Percentiles rank a stretch among this genome's conserved stretches.
Evolutionary conservation across 2,888 invertebrate genomes (phyloP).

Genomic region (Drosophila robusta): DNA sequence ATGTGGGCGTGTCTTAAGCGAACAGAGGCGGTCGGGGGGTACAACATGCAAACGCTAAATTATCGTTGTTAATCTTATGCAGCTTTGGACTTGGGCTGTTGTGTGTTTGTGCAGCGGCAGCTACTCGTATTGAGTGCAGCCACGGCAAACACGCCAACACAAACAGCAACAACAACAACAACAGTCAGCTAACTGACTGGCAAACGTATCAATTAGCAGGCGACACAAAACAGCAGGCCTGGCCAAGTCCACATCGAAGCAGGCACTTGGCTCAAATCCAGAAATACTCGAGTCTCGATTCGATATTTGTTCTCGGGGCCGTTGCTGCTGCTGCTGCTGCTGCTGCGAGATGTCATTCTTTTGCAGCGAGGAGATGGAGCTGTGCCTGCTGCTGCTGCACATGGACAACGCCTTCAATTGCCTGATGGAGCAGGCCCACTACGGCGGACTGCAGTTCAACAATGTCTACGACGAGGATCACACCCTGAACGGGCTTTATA

Average conservation of each 20-base stretch:
- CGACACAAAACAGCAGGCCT: slow-evolving; percentile 35
- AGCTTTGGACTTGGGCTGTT: slow-evolving; percentile 9
- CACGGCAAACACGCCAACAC: slow-evolving; percentile 26
- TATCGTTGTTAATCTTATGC: slow-evolving; percentile 73
- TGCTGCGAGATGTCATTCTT: slow-evolving; percentile 68
- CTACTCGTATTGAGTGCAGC: slow-evolving; percentile 58
- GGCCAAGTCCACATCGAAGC: neutral
- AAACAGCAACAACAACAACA: slow-evolving; percentile 32
- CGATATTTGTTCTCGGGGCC: too few species aligned
- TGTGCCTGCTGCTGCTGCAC: slow-evolving; percentile 78
- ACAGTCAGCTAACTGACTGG: slow-evolving; percentile 20
- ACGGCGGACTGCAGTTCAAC: slow-evolving; percentile 80
- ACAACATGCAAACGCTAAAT: slow-evolving; percentile 70
- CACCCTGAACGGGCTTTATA: slow-evolving; percentile 62
- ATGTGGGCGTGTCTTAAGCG: slow-evolving; percentile 40
- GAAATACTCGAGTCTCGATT: too few species aligned
- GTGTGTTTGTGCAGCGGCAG: slow-evolving; percentile 17
- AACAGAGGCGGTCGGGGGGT: neutral
- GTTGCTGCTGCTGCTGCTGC: too few species aligned
- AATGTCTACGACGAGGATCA: slow-evolving; percentile 64
- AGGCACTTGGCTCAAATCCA: neutral
- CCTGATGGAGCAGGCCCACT: slow-evolving; percentile 75
- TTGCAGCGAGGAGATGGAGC: slow-evolving; percentile 81
- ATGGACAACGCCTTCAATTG: slow-evolving; percentile 80
- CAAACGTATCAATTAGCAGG: slow-evolving; percentile 68